Evolutionary conservation across 2,113 vertebrate genomes (phyloP).

Genomic region (Ceyx margarethae): DNA sequence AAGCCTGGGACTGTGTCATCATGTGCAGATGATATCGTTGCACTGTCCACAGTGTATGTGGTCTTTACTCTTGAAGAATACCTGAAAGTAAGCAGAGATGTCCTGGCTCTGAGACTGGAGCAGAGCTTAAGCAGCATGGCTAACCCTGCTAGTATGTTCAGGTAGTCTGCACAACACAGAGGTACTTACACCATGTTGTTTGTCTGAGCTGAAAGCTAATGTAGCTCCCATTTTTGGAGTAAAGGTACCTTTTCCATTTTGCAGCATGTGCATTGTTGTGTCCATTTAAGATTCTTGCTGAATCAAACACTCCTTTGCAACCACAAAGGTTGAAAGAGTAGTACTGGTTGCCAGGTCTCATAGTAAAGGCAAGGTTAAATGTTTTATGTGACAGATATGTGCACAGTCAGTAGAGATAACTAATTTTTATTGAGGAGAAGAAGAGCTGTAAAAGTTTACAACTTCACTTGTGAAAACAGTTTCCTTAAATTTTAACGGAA

Average conservation of each 20-base stretch:
- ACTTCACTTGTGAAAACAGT: neutral
- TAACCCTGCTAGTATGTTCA: neutral
- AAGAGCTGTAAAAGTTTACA: neutral
- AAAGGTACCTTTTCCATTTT: neutral
- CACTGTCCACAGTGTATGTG: fast-evolving
- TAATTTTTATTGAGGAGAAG: neutral
- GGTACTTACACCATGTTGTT: neutral
- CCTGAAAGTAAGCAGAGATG: neutral
- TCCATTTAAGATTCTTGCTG: neutral
- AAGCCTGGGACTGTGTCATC: neutral
- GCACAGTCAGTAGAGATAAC: neutral
- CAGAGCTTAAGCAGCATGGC: neutral
- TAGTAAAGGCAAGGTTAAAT: neutral
- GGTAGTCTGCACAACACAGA: neutral
- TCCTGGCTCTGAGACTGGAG: neutral
- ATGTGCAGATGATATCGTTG: neutral
- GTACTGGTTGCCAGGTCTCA: neutral
- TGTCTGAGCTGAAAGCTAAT: neutral
- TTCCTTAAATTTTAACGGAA: neutral
- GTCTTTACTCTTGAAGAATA: neutral
- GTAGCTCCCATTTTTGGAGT: neutral
- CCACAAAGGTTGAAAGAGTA: neutral
- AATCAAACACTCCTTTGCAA: neutral
- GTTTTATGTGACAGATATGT: neutral
- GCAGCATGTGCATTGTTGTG: neutral